Percentiles rank a stretch among this genome's conserved stretches.
These are phyloP conservation scores for Caenorhabditis imperialis DNA, from an alignment of 2,888 invertebrate species.

Conservation along the genomic window DNA sequence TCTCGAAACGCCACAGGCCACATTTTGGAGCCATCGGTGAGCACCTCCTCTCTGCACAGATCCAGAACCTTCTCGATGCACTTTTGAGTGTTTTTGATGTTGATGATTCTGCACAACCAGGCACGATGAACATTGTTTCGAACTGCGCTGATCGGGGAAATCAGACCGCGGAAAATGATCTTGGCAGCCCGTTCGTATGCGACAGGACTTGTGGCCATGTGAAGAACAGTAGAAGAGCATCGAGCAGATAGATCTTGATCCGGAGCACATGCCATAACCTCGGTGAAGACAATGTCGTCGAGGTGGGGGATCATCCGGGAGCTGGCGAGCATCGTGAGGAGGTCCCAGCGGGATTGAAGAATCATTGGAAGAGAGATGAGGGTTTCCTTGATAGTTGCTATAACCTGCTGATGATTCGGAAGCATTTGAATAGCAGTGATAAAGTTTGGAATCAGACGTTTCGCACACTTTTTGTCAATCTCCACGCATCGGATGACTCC, in stretches of 20 bases:
- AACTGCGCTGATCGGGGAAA: conserved; percentile 7
- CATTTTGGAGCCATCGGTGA: neutral
- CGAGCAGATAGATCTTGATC: conserved; percentile 26
- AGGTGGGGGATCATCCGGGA: conserved; percentile 3
- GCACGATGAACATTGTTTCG: conserved; percentile 32
- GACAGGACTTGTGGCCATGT: neutral
- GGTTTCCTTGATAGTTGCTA: neutral
- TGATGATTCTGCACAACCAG: conserved; percentile 37
- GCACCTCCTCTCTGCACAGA: conserved; percentile 2
- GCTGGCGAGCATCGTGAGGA: conserved; percentile 11
- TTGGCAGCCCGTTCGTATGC: conserved; percentile 8
- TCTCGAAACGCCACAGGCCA: conserved; percentile 25
- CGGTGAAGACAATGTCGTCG: conserved; percentile 15
- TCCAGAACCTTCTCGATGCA: conserved; percentile 21
- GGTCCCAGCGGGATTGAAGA: conserved; percentile 25
- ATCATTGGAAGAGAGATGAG: conserved; percentile 25
- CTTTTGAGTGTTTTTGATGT: conserved; percentile 11
- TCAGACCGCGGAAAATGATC: conserved; percentile 24
- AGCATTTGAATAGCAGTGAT: conserved; percentile 1
- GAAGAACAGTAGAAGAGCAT: conserved; percentile 18
- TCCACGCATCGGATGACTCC: conserved; percentile 18
- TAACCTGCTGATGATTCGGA: conserved; percentile 1
- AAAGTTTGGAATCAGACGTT: conserved; percentile 19
- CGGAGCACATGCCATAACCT: conserved; percentile 17
- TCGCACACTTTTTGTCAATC: conserved; percentile 23